Conservation (phyloP, 1,140 invertebrate genomes). For the Philaenus spumarius region DNA sequence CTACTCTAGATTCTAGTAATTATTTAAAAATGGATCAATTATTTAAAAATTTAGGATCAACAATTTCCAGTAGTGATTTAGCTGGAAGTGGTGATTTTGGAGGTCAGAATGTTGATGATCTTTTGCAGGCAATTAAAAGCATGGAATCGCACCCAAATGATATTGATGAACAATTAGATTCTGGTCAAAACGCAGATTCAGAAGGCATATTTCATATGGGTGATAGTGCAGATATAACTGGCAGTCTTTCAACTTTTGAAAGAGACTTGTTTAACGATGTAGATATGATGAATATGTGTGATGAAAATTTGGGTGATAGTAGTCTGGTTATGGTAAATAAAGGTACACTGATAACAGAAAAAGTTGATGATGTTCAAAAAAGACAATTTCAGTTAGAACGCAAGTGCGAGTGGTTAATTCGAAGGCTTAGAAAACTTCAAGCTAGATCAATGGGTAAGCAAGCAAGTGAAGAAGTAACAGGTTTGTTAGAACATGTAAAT, state of each 20-base stretch:
- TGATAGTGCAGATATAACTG: slow-evolving; percentile 39
- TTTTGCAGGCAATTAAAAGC: slow-evolving; percentile 60
- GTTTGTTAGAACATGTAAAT: slow-evolving; percentile 63
- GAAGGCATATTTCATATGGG: slow-evolving; percentile 45
- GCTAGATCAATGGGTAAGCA: slow-evolving; percentile 62
- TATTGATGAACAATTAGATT: slow-evolving; percentile 48
- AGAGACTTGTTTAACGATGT: slow-evolving; percentile 46
- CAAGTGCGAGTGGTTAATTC: slow-evolving; percentile 58
- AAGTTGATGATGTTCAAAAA: slow-evolving; percentile 37
- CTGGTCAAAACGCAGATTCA: slow-evolving; percentile 54
- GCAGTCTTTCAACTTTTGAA: slow-evolving; percentile 42
- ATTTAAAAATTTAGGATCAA: slow-evolving; percentile 37
- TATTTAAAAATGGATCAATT: slow-evolving; percentile 44
- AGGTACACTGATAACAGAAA: slow-evolving; percentile 36
- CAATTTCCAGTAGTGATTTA: slow-evolving; percentile 33
- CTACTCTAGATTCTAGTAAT: slow-evolving; percentile 11
- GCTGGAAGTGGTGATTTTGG: slow-evolving; percentile 40
- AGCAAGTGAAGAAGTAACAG: slow-evolving; percentile 62
- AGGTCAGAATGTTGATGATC: slow-evolving; percentile 51
- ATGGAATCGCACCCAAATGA: slow-evolving; percentile 46
- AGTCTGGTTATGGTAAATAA: slow-evolving; percentile 31
- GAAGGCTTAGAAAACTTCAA: slow-evolving; percentile 68
- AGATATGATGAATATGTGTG: slow-evolving; percentile 49
- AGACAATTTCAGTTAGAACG: slow-evolving; percentile 58
- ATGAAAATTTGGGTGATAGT: slow-evolving; percentile 41